phyloP scores from a whole-genome alignment of 53 echinoderm and acorn worm species.

The Pentamera pediparva region DNA sequence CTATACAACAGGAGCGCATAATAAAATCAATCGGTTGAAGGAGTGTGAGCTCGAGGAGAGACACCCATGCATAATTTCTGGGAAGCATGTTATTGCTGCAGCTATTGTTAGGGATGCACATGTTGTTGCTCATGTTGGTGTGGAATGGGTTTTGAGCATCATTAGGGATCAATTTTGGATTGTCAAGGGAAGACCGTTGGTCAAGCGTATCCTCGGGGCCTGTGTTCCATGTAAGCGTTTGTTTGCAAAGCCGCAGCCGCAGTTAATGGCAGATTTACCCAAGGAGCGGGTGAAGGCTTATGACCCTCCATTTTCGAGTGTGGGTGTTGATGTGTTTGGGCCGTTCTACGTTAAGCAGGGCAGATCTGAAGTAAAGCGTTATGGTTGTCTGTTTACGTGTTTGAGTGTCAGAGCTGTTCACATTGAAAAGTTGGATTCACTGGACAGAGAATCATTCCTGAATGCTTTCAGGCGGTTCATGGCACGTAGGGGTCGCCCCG shows the following conservation, averaged over 20 bases:
- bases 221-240: slow-evolving; percentile 34
- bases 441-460: slow-evolving; percentile 27
- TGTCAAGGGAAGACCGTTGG: neutral
- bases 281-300: slow-evolving; percentile 12
- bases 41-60: neutral
- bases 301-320: slow-evolving; percentile 32
- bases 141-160: no score
- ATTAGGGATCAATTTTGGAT: neutral
- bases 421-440: slow-evolving; percentile 33
- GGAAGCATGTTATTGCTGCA: neutral
- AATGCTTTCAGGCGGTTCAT: slow-evolving; percentile 40
- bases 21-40: no score
- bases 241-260: neutral
- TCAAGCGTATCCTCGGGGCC: neutral
- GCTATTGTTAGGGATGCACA: neutral
- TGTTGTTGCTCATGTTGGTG: neutral
- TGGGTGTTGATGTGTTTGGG: slow-evolving; percentile 43
- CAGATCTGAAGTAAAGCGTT: slow-evolving; percentile 28
- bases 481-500: slow-evolving; percentile 24
- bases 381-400: slow-evolving; percentile 47
- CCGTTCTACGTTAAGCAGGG: slow-evolving; percentile 40
- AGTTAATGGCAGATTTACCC: slow-evolving; percentile 42
- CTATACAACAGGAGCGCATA: no score
- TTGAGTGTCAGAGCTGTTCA: slow-evolving; percentile 37
- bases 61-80: neutral